A percentile compares a stretch with the other conserved stretches of the same genome.
Conservation (phyloP, 2,113 vertebrate species). For the Prietella phreatophila region DNA sequence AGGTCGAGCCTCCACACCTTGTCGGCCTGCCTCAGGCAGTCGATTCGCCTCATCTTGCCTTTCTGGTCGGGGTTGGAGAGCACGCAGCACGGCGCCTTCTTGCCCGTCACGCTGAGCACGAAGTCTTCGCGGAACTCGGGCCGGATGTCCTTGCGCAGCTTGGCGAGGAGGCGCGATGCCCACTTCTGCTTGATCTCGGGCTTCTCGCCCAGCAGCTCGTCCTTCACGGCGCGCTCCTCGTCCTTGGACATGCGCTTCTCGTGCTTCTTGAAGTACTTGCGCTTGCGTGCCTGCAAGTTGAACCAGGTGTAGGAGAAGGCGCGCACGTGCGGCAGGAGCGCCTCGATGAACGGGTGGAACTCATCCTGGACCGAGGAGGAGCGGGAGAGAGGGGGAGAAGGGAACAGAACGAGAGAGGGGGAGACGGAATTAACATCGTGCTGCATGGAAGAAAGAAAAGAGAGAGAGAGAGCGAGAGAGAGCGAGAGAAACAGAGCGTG, state of each 20-base stretch:
- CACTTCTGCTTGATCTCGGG: constrained; percentile 97
- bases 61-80: constrained; percentile 97
- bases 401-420: constrained; percentile 61
- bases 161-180: constrained; percentile 91
- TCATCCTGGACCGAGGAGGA: constrained; percentile 82
- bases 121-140: constrained; percentile 95
- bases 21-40: constrained; percentile 83
- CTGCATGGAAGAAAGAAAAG: constrained; percentile 60
- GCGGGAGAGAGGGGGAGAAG: constrained; percentile 57
- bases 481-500: constrained; percentile 25
- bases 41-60: constrained; percentile 93
- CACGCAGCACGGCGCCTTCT: constrained; percentile 91
- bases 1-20: constrained; percentile 84
- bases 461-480: constrained; percentile 6
- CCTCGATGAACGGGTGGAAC: constrained; percentile 98
- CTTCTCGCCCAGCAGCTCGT: constrained; percentile 91
- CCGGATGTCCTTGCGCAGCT: constrained; percentile 94
- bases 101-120: constrained; percentile 93
- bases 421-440: constrained; percentile 73
- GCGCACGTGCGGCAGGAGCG: constrained; percentile 91
- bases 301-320: constrained; percentile 99
- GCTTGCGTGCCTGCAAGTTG: constrained; percentile 95
- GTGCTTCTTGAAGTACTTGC: constrained; percentile 98
- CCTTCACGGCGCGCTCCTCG: constrained; percentile 91
- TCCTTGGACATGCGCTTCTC: constrained; percentile 97